Base-by-base conservation (phyloP, 1,140 invertebrate species). In the Leptinotarsa texana region DNA sequence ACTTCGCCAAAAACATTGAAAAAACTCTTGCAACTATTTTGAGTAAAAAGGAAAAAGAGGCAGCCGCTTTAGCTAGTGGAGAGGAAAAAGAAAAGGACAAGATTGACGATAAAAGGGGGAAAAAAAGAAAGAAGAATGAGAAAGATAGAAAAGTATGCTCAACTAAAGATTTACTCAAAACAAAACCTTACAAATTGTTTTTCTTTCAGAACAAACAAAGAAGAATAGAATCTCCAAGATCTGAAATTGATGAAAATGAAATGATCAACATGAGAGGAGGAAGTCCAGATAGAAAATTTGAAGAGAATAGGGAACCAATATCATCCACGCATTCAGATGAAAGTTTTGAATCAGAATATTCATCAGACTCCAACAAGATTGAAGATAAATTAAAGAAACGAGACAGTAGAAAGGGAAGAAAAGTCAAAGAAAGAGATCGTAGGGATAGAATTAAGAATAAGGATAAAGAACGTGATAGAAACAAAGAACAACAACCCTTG, bases 231-330 rank as follows among this genome's bases (percentile, higher is more conserved):
- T 79, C 79, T 22, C 73, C 87, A 82, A 68, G 86, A 84, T 88
- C 89, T 42, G 87, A 88, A 69, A 77, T 92, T 68, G 91, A 93
- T 82, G 93, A 95, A 80, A 92, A 91, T 79, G 93, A 94, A 82
- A 92, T 93, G 90, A 86, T 94, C 80, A 93, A 92, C 83, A 88
- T 94, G 6, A 87, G 93, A 61, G 93, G 93, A 67, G 93, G 92
- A 48, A 91, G 90, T 68, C 90, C 90, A 11, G 87, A 89, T 42
- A 69, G 48, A 48, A 69, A 51, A n/a, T 49, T 18, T 21, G 68
- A 74, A 22, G 27, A 74, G n/a, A 65, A 51, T 65, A 17, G 51
- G 22, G 71, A 73, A 68, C 63, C 18, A 67, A 69, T 57, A 67
- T 17, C 73, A 33, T 57, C 75, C 63, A n/a, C 71, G 73, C 4